Percentiles rank a stretch among this genome's conserved stretches.
Conservation (phyloP, 2,113 vertebrate species). For the Lasiurus borealis region DNA sequence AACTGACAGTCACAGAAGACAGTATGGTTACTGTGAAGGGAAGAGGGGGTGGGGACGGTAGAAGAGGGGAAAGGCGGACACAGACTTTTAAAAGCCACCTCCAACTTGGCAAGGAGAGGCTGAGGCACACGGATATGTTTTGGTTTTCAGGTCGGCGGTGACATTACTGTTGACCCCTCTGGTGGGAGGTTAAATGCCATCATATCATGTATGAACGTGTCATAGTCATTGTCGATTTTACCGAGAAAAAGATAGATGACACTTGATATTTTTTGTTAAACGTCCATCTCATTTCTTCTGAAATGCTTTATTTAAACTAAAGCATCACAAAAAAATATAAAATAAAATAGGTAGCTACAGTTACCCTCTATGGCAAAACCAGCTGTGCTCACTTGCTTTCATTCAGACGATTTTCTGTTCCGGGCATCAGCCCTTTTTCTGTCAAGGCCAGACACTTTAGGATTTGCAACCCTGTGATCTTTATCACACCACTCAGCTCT, state of each 20-base stretch:
- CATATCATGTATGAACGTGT: not conserved
- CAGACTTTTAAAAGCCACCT: not conserved
- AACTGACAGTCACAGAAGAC: not conserved
- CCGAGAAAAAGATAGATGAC: not conserved
- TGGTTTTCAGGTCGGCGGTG: not conserved
- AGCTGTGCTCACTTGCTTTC: too few relatives aligned
- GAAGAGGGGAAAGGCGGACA: not conserved
- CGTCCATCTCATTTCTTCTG: not conserved
- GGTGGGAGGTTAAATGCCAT: not conserved
- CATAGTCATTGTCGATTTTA: not conserved
- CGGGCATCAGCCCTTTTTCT: not conserved
- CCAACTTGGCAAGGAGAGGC: not conserved
- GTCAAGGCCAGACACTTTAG: not conserved
- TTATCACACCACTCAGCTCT: not conserved
- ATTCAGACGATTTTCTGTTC: not conserved
- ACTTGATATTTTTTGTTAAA: not conserved
- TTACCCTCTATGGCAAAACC: not conserved
- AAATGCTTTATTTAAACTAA: not conserved
- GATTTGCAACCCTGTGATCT: not conserved
- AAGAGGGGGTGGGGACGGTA: not conserved
- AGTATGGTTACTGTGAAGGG: not conserved
- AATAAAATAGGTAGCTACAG: not conserved
- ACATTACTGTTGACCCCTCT: fast-evolving
- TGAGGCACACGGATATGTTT: not conserved
- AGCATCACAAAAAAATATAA: not conserved